Evolutionary conservation across 2,113 vertebrate species (phyloP).

Genomic region (Centropristis striata): DNA sequence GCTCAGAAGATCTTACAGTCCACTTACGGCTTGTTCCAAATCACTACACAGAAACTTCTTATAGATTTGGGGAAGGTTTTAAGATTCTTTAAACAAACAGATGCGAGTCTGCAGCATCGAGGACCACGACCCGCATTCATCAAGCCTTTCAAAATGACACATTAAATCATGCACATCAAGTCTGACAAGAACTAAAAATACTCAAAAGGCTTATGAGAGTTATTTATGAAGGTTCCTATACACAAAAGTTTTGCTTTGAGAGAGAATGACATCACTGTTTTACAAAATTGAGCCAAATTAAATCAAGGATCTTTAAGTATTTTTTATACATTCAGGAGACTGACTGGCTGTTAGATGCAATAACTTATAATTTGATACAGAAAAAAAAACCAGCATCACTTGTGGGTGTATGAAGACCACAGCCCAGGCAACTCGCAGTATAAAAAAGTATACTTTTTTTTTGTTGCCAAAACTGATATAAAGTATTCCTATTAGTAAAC

Average conservation of each 20-base stretch:
- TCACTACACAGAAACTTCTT: constrained; percentile 16
- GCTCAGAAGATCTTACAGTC: constrained; percentile 46
- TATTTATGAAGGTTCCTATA: constrained; percentile 31
- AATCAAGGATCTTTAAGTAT: constrained; percentile 44
- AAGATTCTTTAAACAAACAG: constrained; percentile 11
- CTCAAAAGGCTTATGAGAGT: constrained; percentile 1
- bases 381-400: neutral
- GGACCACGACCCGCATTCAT: neutral
- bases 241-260: constrained; percentile 9
- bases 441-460: neutral
- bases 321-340: neutral
- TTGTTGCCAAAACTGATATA: neutral
- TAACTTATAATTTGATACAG: neutral
- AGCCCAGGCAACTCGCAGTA: neutral
- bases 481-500: neutral
- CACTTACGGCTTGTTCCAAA: constrained; percentile 39
- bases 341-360: neutral
- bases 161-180: neutral
- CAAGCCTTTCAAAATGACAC: constrained; percentile 18
- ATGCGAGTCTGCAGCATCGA: constrained; percentile 14
- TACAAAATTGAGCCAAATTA: neutral
- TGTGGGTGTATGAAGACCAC: neutral
- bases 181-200: constrained; percentile 26
- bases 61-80: constrained; percentile 10
- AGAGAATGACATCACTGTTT: neutral